Evolutionary conservation across 1,140 invertebrate species (phyloP).

Genomic region (Aricia agestis): DNA sequence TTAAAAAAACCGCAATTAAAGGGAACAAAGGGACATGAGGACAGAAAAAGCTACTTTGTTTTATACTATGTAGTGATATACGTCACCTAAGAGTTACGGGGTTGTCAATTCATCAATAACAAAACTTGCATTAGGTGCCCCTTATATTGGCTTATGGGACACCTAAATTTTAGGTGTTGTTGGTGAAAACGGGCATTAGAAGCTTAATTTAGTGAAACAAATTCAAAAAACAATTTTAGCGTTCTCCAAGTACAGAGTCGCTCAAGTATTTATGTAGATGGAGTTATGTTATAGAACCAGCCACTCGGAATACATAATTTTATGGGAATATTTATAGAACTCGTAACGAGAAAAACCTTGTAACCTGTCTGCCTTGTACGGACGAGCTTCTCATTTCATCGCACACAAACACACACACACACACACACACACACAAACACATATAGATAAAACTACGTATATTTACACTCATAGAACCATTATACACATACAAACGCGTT

Average conservation of each 20-base stretch:
- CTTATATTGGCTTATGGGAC: too few relatives aligned
- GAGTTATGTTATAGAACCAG: constrained; percentile 2
- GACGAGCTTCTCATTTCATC: constrained; percentile 13
- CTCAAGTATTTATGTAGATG: constrained; percentile 11
- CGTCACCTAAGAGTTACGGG: too few relatives aligned
- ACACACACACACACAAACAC: not conserved
- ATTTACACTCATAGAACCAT: not conserved
- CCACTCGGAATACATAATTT: constrained; percentile 14
- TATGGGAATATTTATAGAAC: constrained; percentile 16
- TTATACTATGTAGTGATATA: too few relatives aligned
- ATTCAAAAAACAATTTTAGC: too few relatives aligned
- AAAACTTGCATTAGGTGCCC: too few relatives aligned
- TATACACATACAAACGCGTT: not conserved
- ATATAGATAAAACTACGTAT: not conserved
- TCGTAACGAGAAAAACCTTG: constrained; percentile 15
- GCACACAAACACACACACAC: not conserved
- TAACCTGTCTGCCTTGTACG: constrained; percentile 15
- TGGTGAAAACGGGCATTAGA: too few relatives aligned
- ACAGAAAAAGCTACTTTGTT: too few relatives aligned
- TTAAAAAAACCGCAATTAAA: too few relatives aligned
- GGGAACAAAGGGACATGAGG: too few relatives aligned
- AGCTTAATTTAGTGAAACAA: too few relatives aligned
- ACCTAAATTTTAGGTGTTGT: too few relatives aligned
- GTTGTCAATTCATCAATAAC: too few relatives aligned
- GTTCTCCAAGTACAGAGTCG: not conserved